Percentiles rank a stretch among this genome's conserved stretches.
Evolutionary conservation across 2,888 invertebrate species (phyloP).

Genomic region (Nudaria mundana): DNA sequence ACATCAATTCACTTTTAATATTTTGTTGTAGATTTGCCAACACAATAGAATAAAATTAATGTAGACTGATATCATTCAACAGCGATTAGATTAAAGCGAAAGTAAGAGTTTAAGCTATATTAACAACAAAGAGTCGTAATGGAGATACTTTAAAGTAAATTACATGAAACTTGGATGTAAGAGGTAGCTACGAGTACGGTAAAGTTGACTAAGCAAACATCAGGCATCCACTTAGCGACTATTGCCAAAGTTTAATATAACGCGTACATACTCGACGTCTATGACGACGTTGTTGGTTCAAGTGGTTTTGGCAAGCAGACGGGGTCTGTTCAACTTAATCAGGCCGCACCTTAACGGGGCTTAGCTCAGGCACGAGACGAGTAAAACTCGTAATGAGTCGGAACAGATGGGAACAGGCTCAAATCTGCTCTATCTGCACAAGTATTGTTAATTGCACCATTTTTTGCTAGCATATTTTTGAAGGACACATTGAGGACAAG

Average conservation of each 20-base stretch:
- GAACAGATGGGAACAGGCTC: constrained; percentile 57
- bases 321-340: constrained; percentile 67
- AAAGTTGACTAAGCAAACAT: constrained; percentile 47
- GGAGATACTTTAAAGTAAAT: constrained; percentile 31
- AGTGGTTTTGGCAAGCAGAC: constrained; percentile 74
- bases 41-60: constrained; percentile 6
- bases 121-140: constrained; percentile 24
- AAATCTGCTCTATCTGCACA: constrained; percentile 56
- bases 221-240: constrained; percentile 47
- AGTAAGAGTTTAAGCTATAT: constrained; percentile 15
- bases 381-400: constrained; percentile 69
- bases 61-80: constrained; percentile 10
- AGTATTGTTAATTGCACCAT: constrained; percentile 48
- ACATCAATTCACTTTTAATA: neutral
- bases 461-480: too few species aligned
- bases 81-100: constrained; percentile 11
- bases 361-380: constrained; percentile 46
- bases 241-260: constrained; percentile 65
- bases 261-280: constrained; percentile 45
- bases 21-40: too few species aligned
- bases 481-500: too few species aligned
- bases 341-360: constrained; percentile 64
- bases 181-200: constrained; percentile 28
- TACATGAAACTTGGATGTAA: constrained; percentile 38
- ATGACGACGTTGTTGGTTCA: constrained; percentile 48